Evolutionary conservation across 2,888 invertebrate species (phyloP).

Genomic region (Agrilus cyanescens): DNA sequence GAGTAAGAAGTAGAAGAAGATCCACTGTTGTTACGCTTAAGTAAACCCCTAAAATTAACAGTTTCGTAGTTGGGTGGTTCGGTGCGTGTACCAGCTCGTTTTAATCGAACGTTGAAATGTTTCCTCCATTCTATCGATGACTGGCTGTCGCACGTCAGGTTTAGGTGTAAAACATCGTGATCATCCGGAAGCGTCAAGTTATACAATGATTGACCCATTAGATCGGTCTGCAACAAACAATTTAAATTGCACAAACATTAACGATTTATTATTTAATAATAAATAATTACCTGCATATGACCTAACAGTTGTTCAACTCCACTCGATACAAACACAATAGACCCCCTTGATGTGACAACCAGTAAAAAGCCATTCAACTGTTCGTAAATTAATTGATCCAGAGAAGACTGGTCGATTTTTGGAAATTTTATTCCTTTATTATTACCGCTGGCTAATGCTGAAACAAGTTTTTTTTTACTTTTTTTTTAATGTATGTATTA

Average conservation of each 20-base stretch:
- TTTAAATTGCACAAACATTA: no score
- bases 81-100: constrained; percentile 57
- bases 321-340: constrained; percentile 75
- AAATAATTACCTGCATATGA: constrained; percentile 57
- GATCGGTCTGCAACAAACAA: constrained; percentile 53
- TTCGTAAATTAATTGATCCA: constrained; percentile 44
- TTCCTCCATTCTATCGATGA: constrained; percentile 39
- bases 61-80: constrained; percentile 61
- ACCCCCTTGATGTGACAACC: constrained; percentile 66
- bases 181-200: constrained; percentile 73
- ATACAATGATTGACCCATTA: constrained; percentile 70
- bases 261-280: no score
- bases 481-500: not conserved
- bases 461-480: constrained; percentile 8
- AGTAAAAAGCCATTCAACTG: constrained; percentile 70
- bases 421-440: constrained; percentile 35
- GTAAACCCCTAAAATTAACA: constrained; percentile 53
- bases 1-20: constrained; percentile 5
- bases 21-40: constrained; percentile 18
- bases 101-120: constrained; percentile 41
- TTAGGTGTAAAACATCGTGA: constrained; percentile 56
- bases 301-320: constrained; percentile 77
- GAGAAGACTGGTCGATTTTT: constrained; percentile 46
- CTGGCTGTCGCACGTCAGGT: constrained; percentile 40
- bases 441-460: constrained; percentile 18